Evolutionary conservation across 2,797 vertebrate genomes (phyloP).

Genomic region (Peromyscus nudipes): DNA sequence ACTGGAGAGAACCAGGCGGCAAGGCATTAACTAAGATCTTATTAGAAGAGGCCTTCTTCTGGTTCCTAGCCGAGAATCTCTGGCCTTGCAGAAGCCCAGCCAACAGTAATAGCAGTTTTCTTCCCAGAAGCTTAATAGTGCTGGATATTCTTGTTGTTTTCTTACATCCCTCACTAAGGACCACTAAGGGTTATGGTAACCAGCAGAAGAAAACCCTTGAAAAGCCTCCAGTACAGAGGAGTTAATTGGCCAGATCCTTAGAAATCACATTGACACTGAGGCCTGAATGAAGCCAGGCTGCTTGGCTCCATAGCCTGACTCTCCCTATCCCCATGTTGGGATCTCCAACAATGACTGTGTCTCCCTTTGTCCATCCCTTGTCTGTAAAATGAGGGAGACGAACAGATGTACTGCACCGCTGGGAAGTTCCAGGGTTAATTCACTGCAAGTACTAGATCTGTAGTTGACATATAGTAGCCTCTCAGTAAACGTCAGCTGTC

Average conservation of each 20-base stretch:
- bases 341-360: background rate
- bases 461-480: background rate
- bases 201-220: background rate
- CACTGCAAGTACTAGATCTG: background rate
- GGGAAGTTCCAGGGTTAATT: background rate
- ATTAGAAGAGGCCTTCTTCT: background rate
- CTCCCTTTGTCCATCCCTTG: background rate
- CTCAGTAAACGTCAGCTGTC: background rate
- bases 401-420: background rate
- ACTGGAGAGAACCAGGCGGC: background rate
- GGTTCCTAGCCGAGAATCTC: background rate
- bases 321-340: background rate
- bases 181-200: background rate
- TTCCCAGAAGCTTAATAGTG: background rate
- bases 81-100: background rate
- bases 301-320: background rate
- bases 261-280: conserved; percentile 29
- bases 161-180: background rate
- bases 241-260: background rate
- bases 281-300: background rate
- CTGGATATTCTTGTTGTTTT: background rate
- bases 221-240: conserved; percentile 2
- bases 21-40: background rate
- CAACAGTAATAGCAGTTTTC: background rate
- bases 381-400: background rate